Percentiles rank a stretch among this genome's conserved stretches.
These are phyloP conservation scores for Hanleya hanleyi DNA, from an alignment of 2,888 invertebrate species.

Conservation along the genomic window DNA sequence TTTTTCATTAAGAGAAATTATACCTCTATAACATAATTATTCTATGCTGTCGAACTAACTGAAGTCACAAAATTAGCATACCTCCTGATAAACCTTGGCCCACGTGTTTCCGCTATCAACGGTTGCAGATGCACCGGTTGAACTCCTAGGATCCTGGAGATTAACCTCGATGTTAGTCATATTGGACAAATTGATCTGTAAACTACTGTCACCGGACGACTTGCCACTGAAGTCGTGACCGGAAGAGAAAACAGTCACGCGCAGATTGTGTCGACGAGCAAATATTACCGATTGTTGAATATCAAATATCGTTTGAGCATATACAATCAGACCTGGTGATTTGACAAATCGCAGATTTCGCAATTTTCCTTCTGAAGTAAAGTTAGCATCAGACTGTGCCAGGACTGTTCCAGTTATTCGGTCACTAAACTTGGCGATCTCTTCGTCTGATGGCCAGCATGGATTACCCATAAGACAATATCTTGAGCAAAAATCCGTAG, in stretches of 20 bases:
- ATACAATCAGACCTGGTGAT: background rate
- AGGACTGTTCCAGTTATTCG: background rate
- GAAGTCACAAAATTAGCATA: too few species aligned
- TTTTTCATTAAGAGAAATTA: too few species aligned
- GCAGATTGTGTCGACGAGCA: background rate
- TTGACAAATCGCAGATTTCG: background rate
- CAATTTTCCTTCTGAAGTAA: background rate
- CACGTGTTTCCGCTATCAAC: background rate
- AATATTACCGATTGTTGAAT: background rate
- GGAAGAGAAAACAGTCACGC: background rate
- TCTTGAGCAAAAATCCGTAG: slow-evolving; percentile 5
- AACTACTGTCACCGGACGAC: background rate
- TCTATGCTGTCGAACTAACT: too few species aligned
- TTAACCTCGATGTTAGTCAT: background rate
- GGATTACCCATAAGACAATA: background rate
- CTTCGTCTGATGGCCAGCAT: background rate
- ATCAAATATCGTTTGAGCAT: background rate
- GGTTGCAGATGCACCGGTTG: background rate
- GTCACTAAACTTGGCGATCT: background rate
- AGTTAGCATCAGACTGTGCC: background rate
- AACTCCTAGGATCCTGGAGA: background rate
- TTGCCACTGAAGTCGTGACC: background rate
- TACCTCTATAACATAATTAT: too few species aligned
- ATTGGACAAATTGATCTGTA: background rate
- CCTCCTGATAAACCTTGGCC: background rate